Evolutionary conservation across 2,113 vertebrate species (phyloP), one percentile per base, ranked within the genome.

Genomic region (Chionis minor): DNA sequence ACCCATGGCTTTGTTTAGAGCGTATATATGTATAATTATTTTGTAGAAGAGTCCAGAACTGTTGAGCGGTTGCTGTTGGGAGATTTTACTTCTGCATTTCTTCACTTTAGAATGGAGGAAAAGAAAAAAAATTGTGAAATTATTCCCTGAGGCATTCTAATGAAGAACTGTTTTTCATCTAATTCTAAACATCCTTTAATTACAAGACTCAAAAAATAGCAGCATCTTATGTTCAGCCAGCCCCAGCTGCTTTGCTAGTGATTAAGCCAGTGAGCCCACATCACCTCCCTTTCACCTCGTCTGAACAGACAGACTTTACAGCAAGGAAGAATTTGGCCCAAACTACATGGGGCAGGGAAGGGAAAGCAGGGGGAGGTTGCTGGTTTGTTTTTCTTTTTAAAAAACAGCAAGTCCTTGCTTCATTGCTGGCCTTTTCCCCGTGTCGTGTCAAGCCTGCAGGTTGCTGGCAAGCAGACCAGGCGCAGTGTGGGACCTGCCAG

Each of bases 381-480:
- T 49, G 16, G 27, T 55, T 56, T n/a, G n/a, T n/a, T n/a, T n/a
- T n/a, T n/a, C n/a, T 52, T 73, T 47, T 47, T 19, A 21, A 69
- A 47, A 90, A 70, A 45, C 51, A 86, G 28, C 40, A 52, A 88
- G 83, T 28, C 66, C 51, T 23, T 59, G 79, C 71, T 90, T 51
- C 4, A 0, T 2, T 27, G 78, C 66, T 44, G 70, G 87, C 86
- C 62, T 74, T 18, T 30, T 86, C 92, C 70, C 75, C 3, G 0
- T 42, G 35, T 32, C 52, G 13, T 6, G 20, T 84, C 84, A 74
- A 80, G 71, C 81, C 45, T 11, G 66, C 96, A 97, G 95, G 94
- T 97, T 79, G 81, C 86, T 97, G 96, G 96, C 95, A 75, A 54
- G 69, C 67, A 63, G 33, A 74, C 9, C 65, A 82, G 73, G 74